Base-by-base conservation (phyloP, 1,140 invertebrate genomes). In the Ostrea edulis region DNA sequence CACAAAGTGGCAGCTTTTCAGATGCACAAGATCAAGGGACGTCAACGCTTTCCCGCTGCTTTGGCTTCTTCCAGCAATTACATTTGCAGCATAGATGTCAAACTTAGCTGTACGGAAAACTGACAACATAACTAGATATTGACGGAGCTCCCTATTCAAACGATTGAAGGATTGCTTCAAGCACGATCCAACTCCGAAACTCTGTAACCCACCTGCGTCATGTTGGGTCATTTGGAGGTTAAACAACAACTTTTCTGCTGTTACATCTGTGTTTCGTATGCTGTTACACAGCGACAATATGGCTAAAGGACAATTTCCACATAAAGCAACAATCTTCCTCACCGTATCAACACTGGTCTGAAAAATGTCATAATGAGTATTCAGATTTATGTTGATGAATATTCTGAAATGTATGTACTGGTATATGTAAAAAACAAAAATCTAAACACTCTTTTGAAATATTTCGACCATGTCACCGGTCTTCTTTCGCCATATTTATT, bases 231-330 rank as follows among this genome's bases (percentile, higher is more conserved):
- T 71, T 71, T 71, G 68, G 29, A 71, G 29, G 14, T 9, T 29
- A 8, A 71, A 35, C 14, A 71, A 35, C 29, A 71, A 35, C 11
- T 71, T 29, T 25, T 71, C 68, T 71, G 68, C 25, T 71, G 68
- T 29, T 12, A 71, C 9, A 35, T 71, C 29, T 29, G 68, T 35
- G 8, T 29, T 35, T 71, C 68, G 22, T 29, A 71, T 71, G 68
- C 68, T 71, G 29, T 71, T 71, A 11, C 68, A 71, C 29, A 71
- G 68, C 68, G 68, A 71, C 25, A 71, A 29, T 29, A 71, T 71
- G 68, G 68, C 68, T 14, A 71, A 35, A 35, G 68, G 68, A 29
- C 68, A 71, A 25, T 71, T 71, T 71, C 68, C 68, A 71, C 68
- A 71, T 14, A 71, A 71, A 22, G 68, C 22, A 71, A 71, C 25